Evolutionary conservation across 2,797 vertebrate species (phyloP), one percentile per base, ranked within the genome.

Genomic region (Melanotaenia maccullochi): DNA sequence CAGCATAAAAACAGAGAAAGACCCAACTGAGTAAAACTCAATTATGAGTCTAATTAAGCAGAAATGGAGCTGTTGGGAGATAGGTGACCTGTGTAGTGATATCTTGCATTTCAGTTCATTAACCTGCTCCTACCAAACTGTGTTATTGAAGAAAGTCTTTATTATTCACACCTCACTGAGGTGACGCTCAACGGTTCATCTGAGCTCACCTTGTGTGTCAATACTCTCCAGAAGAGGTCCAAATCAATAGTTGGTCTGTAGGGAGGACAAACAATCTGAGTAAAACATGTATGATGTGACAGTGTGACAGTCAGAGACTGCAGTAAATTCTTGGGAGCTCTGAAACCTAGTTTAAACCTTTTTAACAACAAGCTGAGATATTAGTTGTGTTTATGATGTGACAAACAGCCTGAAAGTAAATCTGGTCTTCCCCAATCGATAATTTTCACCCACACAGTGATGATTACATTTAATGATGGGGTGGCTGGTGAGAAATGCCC

Each of bases 51-150:
- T 78, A 89, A 89, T 87, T 89, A 87, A 83, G 82, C 68, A 72
- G 58, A 81, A 86, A 81, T 70, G 6, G 65, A 84, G 76, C 73
- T 18, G 33, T 56, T 68, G 68, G 62, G 82, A 75, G 72, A 64
- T 65, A 14, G 68, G 80, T 73, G 85, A 83, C 63, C 78, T 28
- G 61, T 20, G 4, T 51, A 20, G 61, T 30, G 73, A 75, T 78
- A 79, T 82, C 61, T 44, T 24, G 64, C 66, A 85, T 78, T 81
- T 78, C 82, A 84, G 79, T 73, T 79, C 83, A 85, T 90, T 90
- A 89, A 86, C 79, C 75, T 84, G 84, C 80, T 75, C 65, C 70
- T 87, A 87, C 90, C 89, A 84, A 89, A 89, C 87, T 83, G 84
- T 55, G 68, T 79, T 87, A 80, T 63, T 83, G 81, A 75, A 76